Conservation (phyloP, 2,113 vertebrate genomes). For the Paradoxurus hermaphroditus region DNA sequence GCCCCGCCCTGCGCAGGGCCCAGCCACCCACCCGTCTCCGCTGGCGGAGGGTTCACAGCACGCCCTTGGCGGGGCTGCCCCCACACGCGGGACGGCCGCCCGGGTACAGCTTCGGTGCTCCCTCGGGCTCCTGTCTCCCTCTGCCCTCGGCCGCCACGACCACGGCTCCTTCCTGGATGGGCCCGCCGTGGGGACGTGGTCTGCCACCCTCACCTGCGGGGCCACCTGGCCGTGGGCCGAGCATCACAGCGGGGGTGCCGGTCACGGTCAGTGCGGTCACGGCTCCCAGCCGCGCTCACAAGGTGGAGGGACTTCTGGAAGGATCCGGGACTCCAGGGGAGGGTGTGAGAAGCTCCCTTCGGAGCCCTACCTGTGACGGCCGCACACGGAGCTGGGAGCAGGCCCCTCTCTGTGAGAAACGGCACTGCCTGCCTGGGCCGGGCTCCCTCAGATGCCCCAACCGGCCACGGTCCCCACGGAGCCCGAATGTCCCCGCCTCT, state of each 20-base stretch:
- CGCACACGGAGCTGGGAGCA: neutral
- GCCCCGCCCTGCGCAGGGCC: no score
- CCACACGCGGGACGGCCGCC: neutral
- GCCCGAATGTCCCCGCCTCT: no score
- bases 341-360: no score
- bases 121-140: neutral
- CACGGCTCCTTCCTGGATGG: neutral
- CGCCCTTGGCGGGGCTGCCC: no score
- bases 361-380: neutral
- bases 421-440: no score
- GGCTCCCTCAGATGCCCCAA: no score
- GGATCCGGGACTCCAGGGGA: neutral
- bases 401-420: neutral
- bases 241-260: no score
- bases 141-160: neutral
- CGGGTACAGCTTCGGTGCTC: neutral
- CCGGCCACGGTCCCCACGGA: no score
- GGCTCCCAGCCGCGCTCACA: neutral
- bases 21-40: no score
- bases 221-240: neutral
- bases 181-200: neutral
- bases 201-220: neutral
- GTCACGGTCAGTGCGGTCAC: no score
- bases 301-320: neutral
- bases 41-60: no score